These are phyloP conservation scores for Cristatella mucedo DNA, from an alignment of 2,888 invertebrate genomes.

Conservation along the genomic window DNA sequence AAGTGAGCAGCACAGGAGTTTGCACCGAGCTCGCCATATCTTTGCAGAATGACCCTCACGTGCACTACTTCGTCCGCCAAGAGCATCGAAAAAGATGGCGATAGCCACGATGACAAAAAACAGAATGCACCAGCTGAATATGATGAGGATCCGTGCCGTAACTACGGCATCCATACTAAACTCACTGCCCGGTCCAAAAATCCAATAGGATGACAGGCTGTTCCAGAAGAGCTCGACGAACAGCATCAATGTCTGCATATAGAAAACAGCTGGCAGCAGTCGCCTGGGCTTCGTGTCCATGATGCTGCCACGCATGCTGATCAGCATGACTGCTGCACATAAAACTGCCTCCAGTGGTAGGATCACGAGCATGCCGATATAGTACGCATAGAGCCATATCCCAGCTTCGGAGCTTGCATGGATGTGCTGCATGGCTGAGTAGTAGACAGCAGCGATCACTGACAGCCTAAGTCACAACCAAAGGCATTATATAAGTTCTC, in stretches of 20 bases:
- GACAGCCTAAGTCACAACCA: slow-evolving; percentile 55
- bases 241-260: slow-evolving; percentile 13
- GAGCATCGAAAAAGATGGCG: slow-evolving; percentile 63
- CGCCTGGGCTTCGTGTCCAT: slow-evolving; percentile 55
- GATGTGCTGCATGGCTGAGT: slow-evolving; percentile 49
- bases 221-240: slow-evolving; percentile 62
- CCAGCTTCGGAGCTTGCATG: slow-evolving; percentile 61
- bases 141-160: slow-evolving; percentile 48
- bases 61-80: slow-evolving; percentile 49
- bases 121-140: slow-evolving; percentile 65
- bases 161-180: slow-evolving; percentile 20
- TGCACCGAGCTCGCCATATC: slow-evolving; percentile 1
- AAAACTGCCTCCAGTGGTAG: slow-evolving; percentile 27
- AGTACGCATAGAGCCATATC: slow-evolving; percentile 53
- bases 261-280: slow-evolving; percentile 52
- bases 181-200: slow-evolving; percentile 41
- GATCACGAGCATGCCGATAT: slow-evolving; percentile 45
- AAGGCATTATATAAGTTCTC: no score
- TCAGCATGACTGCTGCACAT: slow-evolving; percentile 22
- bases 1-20: slow-evolving; percentile 25
- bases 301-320: slow-evolving; percentile 52
- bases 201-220: slow-evolving; percentile 65
- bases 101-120: slow-evolving; percentile 57
- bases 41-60: slow-evolving; percentile 5
- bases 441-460: slow-evolving; percentile 47